Base-by-base conservation (phyloP, 2,113 vertebrate species). In the Rhea pennata region DNA sequence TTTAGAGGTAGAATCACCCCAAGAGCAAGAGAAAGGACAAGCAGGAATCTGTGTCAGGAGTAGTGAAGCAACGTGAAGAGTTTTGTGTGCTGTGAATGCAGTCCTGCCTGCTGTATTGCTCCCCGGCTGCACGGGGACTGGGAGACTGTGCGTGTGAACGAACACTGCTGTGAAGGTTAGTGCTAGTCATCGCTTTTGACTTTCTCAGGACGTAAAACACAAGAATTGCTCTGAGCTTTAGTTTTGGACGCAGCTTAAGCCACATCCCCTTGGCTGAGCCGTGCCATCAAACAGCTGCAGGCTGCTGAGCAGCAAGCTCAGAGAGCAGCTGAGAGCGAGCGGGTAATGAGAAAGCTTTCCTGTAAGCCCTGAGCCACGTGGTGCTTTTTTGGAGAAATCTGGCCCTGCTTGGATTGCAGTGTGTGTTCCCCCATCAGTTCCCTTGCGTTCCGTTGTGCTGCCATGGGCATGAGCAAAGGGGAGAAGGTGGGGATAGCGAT, bases 381-480 rank as follows among this genome's bases (percentile, higher is more conserved):
- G 17, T 40, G n/a, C 14, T 36, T 39, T 70, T 62, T 15, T 51
- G 3, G 66, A 73, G 48, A 36, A 65, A 58, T 1, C 59, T 42
- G 59, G 36, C 27, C 21, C 40, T 1, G 1, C 58, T 16, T 29
- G 24, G 48, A 15, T 82, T 69, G 58, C 20, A 46, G 23, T 0
- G 1, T 10, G 9, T 10, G 3, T 62, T 54, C 65, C 51, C 40
- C 24, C 9, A 13, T 46, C 2, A 4, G 20, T 40, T 64, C 20
- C 12, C 23, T 56, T 11, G 1, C 1, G 0, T 50, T 44, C 14
- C 59, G 75, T 40, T 51, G 31, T 3, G 0, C 6, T 69, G 17
- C 29, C 9, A 3, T 6, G 16, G 6, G 10, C 8, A 15, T 7
- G 39, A 65, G 64, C 64, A 65, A 19, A 39, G 17, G 39, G 64